Percentiles rank a stretch among this genome's conserved stretches.
Conservation (phyloP, 2,888 invertebrate species). For the Agonopterix arenella region DNA sequence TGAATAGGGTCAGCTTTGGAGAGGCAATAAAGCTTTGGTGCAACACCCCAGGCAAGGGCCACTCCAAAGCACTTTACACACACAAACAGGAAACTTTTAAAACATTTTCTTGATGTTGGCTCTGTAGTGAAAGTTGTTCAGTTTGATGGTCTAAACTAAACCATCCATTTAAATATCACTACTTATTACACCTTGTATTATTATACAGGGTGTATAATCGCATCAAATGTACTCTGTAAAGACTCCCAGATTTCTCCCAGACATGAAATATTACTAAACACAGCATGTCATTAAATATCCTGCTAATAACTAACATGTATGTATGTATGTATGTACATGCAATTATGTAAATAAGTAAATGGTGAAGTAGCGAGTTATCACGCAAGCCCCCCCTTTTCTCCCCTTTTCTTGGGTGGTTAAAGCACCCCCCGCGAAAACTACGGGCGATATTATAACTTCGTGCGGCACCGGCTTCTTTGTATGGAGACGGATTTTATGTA, state of each 20-base stretch:
- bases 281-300: background rate
- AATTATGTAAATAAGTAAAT: slow-evolving; percentile 70
- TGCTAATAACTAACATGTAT: slow-evolving; percentile 15
- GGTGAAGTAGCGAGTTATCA: slow-evolving; percentile 51
- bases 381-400: slow-evolving; percentile 21
- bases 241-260: background rate
- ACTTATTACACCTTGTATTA: no score
- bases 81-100: no score
- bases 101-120: no score
- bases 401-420: slow-evolving; percentile 20
- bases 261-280: background rate
- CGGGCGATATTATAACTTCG: slow-evolving; percentile 68
- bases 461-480: slow-evolving; percentile 21
- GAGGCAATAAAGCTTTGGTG: no score
- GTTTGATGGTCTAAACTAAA: no score
- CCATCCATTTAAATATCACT: no score
- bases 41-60: no score
- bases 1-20: no score
- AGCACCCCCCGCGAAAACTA: slow-evolving; percentile 53
- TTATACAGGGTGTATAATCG: no score
- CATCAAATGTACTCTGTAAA: no score
- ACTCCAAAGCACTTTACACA: no score
- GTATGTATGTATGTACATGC: slow-evolving; percentile 68
- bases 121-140: no score
- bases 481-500: slow-evolving; percentile 29